Base-by-base conservation (phyloP, 2,797 vertebrate species). In the Pseudotriccus pelzelni region DNA sequence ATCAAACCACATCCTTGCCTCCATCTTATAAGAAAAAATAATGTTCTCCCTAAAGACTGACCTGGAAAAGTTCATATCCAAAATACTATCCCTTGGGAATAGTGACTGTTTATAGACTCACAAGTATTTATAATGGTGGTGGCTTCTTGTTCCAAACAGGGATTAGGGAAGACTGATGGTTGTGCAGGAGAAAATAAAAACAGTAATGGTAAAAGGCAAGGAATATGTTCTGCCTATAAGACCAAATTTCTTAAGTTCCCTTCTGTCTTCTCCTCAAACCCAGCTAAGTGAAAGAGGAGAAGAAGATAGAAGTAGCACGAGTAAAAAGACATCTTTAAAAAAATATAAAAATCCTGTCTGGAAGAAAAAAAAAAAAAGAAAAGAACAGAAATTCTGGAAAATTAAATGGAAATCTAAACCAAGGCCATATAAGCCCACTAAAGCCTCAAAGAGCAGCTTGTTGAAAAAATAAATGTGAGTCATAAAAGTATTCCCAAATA, bases 91-190 rank as follows among this genome's bases (percentile, higher is more conserved):
- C 4, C 24, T 34, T 32, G 13, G 7, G 12, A 72, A 14, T 3
- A 56, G 16, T 23, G 9, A 7, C 19, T n/a, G 3, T 36, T 58
- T 10, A 7, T 18, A 1, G 5, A 23, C 6, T 18, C 4, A 1
- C 8, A 56, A 37, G 6, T 60, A 17, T 69, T 67, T 59, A 10
- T 22, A 74, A 43, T 3, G 17, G 14, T 9, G 15, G 28, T 55
- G 32, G 32, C 5, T 77, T 63, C 19, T 14, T 85, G 67, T 83
- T 93, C 41, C 10, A 49, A 76, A 6, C 11, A 76, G 32, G 7
- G 47, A 28, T 7, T 6, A 34, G 17, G 14, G 46, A 53, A 82
- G 18, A 17, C 0, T 43, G 13, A 16, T 41, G 43, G 6, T 21
- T n/a, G 12, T 66, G 30, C 34, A 79, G 27, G 6, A 66, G 25